A percentile compares a stretch with the other conserved stretches of the same genome.
Conservation (phyloP, 2,797 vertebrate genomes). For the Acridotheres tristis region DNA sequence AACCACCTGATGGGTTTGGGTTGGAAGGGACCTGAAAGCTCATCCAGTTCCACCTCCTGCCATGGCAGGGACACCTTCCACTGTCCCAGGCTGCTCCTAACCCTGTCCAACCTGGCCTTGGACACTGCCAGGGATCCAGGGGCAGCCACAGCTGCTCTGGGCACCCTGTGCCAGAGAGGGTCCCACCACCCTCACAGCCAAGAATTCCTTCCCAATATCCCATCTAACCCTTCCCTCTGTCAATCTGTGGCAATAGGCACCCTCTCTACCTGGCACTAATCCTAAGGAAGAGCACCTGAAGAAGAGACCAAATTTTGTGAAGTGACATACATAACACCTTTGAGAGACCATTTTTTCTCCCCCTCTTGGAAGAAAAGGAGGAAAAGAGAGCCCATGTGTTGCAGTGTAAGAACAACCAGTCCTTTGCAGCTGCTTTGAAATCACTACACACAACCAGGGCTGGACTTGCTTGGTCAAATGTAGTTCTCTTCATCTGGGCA, state of each 20-base stretch:
- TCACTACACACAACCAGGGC: not conserved
- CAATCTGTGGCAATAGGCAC: not conserved
- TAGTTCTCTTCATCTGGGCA: not conserved
- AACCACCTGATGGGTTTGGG: fast-evolving
- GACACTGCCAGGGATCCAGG: too few relatives aligned
- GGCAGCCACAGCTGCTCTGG: not conserved
- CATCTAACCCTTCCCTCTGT: not conserved
- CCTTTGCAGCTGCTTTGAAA: not conserved
- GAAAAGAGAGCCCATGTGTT: not conserved
- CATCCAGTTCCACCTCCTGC: not conserved
- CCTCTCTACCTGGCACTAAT: not conserved
- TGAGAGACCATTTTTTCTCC: not conserved
- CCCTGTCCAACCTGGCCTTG: fast-evolving
- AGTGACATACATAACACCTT: not conserved
- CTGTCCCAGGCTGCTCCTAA: not conserved
- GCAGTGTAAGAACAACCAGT: not conserved
- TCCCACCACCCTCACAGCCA: not conserved
- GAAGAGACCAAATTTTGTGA: not conserved
- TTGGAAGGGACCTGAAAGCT: not conserved
- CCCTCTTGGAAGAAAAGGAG: not conserved
- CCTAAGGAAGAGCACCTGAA: not conserved
- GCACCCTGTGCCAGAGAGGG: not conserved
- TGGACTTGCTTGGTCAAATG: not conserved
- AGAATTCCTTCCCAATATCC: not conserved
- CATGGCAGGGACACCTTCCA: not conserved